These are phyloP conservation scores for Mya arenaria DNA, from an alignment of 1,140 invertebrate genomes.

Conservation along the genomic window DNA sequence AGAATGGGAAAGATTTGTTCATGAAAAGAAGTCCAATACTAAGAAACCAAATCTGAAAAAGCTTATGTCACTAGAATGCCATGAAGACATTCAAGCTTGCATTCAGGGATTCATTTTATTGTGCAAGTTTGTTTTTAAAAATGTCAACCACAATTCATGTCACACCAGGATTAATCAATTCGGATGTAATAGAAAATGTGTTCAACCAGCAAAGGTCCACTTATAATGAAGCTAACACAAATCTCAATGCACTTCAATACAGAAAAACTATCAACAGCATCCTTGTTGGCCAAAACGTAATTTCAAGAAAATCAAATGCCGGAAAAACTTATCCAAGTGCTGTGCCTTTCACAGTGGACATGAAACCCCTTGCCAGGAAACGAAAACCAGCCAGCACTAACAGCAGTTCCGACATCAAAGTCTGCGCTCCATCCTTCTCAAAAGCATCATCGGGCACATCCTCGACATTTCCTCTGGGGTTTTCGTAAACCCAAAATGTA, in stretches of 20 bases:
- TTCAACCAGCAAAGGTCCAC: slow-evolving; percentile 56
- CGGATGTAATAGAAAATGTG: slow-evolving; percentile 53
- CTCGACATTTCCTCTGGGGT: too few species aligned
- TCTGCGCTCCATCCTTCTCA: too few species aligned
- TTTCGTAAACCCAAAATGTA: too few species aligned
- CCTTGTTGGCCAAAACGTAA: slow-evolving; percentile 18
- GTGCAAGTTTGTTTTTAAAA: neutral
- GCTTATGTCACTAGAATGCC: slow-evolving; percentile 41
- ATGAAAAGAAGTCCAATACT: too few species aligned
- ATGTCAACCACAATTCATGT: neutral
- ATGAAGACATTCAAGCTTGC: slow-evolving; percentile 47
- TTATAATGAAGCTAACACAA: slow-evolving; percentile 51
- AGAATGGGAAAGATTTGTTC: neutral
- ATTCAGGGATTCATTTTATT: slow-evolving; percentile 28
- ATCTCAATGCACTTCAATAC: slow-evolving; percentile 52
- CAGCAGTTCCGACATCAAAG: too few species aligned
- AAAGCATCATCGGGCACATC: too few species aligned
- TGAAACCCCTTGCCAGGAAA: too few species aligned
- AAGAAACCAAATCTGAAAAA: too few species aligned
- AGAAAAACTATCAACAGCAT: slow-evolving; percentile 40
- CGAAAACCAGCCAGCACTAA: too few species aligned
- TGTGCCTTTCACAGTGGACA: neutral
- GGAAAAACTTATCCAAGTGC: neutral
- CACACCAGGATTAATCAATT: slow-evolving; percentile 45
- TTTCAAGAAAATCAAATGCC: slow-evolving; percentile 49